Base-by-base conservation (phyloP, 2,888 invertebrate species). In the Phalangium opilio region DNA sequence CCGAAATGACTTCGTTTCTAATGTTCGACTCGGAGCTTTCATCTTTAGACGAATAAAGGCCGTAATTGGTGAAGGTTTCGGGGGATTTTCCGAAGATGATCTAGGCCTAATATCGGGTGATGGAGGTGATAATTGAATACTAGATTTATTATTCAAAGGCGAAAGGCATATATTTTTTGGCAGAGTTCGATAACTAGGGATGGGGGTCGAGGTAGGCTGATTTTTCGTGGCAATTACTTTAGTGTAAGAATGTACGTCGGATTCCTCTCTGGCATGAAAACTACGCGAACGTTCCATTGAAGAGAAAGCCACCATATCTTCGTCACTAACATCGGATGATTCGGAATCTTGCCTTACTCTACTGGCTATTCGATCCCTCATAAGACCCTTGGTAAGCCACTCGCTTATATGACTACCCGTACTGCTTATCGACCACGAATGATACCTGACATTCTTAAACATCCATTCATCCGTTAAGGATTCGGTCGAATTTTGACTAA, bases 361-460 rank as follows among this genome's bases (percentile, higher is more conserved):
- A 8, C 27, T 27, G 5, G 27, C 4, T 27, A 27, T 27, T 7
- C 27, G 27, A 27, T 27, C 27, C 8, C 27, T 27, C 27, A 11
- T 27, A n/a, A 17, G 19, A 32, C 42, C 49, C 11, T 49, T 39
- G 7, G 15, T 12, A 27, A 42, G 41, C 36, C 50, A 27, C 10
- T 51, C 51, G 19, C n/a, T 45, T 11, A 49, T 39, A 3, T 45
- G 45, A 40, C 50, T 51, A 38, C 50, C 51, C 43, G 48, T 42
- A 39, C 56, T 56, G 17, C 53, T 55, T 11, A 51, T 42, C 11
- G 55, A 55, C 45, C 50, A 54, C 4, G 51, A 47, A 19, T 45
- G 18, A 7, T 45, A 48, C 34, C 50, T 49, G 18, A 18, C 10
- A 46, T 53, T 48, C 3, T 42, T 38, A 44, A 43, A 39, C 32